Conservation (phyloP, 2,113 vertebrate genomes). For the Cebidichthys violaceus region DNA sequence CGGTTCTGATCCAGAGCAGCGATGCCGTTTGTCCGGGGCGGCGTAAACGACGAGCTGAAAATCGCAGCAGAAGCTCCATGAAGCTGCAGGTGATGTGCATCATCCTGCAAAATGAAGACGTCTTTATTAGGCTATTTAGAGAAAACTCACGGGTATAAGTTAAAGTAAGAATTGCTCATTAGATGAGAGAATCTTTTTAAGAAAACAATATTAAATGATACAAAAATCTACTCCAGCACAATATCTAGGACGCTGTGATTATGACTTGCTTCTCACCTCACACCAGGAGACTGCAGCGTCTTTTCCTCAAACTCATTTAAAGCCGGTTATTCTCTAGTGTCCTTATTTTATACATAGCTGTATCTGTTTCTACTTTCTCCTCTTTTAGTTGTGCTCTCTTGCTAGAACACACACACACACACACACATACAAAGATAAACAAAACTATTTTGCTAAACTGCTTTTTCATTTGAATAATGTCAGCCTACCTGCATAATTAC, state of each 20-base stretch:
- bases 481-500: slow-evolving; percentile 64
- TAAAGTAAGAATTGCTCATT: slow-evolving; percentile 12
- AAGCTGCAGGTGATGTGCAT: not conserved
- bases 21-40: not conserved
- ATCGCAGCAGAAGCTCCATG: not conserved
- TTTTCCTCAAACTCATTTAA: slow-evolving; percentile 48
- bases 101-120: not conserved
- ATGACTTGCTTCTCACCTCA: slow-evolving; percentile 33
- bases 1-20: not conserved
- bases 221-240: not conserved
- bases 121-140: not conserved
- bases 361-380: not conserved
- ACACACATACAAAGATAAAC: not conserved
- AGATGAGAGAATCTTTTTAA: not conserved
- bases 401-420: not conserved
- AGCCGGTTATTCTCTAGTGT: slow-evolving; percentile 39
- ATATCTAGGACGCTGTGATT: slow-evolving; percentile 20
- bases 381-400: slow-evolving; percentile 29
- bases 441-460: slow-evolving; percentile 61
- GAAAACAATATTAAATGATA: not conserved
- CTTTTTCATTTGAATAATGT: slow-evolving; percentile 63
- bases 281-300: not conserved
- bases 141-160: not conserved
- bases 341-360: slow-evolving; percentile 13
- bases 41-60: not conserved